A percentile compares a stretch with the other conserved stretches of the same genome.
phyloP scores from a whole-genome alignment of 2,797 vertebrate species.

The Balearica regulorum region DNA sequence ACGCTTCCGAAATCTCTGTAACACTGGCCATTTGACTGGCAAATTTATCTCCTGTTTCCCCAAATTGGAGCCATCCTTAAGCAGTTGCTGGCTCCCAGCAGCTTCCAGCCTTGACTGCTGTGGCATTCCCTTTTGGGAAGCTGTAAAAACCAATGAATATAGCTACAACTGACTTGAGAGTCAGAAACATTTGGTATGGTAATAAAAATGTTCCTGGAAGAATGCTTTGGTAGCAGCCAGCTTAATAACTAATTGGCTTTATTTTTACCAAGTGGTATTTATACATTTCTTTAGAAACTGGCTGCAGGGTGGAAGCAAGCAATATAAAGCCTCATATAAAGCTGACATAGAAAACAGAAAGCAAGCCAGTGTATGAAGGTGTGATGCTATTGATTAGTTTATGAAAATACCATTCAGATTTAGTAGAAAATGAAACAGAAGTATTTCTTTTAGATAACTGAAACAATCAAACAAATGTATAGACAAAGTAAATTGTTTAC shows the following conservation, averaged over 20 bases:
- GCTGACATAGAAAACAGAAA: not conserved
- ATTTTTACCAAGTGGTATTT: not conserved
- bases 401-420: not conserved
- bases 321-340: not conserved
- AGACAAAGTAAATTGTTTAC: not conserved
- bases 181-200: not conserved
- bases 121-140: not conserved
- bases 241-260: not conserved
- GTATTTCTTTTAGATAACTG: not conserved
- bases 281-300: not conserved
- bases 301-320: not conserved
- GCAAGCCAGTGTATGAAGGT: not conserved
- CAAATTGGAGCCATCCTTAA: not conserved
- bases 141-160: not conserved
- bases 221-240: not conserved
- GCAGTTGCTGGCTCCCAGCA: not conserved
- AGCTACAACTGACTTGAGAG: not conserved
- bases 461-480: not conserved
- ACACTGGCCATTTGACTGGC: not conserved
- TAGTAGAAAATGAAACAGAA: not conserved
- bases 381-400: not conserved
- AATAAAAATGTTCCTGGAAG: not conserved
- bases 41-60: slow-evolving; percentile 7
- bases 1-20: fast-evolving
- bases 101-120: not conserved